phyloP scores from a whole-genome alignment of 1,140 invertebrate species.

The Hylyphantes graminicola region DNA sequence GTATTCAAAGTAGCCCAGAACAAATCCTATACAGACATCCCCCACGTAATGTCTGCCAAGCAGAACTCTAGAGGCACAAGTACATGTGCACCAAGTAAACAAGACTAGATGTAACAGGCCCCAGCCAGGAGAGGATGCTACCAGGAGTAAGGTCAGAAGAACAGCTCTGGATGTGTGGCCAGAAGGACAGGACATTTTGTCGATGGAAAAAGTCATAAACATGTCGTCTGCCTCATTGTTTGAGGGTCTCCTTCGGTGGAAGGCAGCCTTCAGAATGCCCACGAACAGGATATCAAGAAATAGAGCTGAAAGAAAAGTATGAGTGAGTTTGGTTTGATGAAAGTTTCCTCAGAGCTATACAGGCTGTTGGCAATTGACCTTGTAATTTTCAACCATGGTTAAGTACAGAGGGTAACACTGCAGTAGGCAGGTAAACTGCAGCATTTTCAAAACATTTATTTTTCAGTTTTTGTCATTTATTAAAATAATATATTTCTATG shows the following conservation, averaged over 20 bases:
- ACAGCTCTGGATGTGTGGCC: slow-evolving; percentile 91
- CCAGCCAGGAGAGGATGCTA: slow-evolving; percentile 69
- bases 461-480: no score
- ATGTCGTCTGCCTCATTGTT: slow-evolving; percentile 75
- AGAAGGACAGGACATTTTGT: slow-evolving; percentile 96
- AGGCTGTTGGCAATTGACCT: no score
- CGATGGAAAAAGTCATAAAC: slow-evolving; percentile 75
- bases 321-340: no score
- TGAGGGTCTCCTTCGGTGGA: slow-evolving; percentile 80
- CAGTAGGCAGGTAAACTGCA: no score
- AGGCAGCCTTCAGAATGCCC: slow-evolving; percentile 82
- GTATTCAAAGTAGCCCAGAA: slow-evolving; percentile 79
- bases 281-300: slow-evolving; percentile 87
- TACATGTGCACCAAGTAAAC: slow-evolving; percentile 79
- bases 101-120: slow-evolving; percentile 66
- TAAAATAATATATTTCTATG: no score
- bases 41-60: slow-evolving; percentile 86
- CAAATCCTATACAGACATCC: slow-evolving; percentile 82
- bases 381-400: no score
- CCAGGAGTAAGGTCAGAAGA: slow-evolving; percentile 77
- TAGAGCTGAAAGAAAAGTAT: slow-evolving; percentile 76
- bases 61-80: slow-evolving; percentile 83
- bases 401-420: no score
- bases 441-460: no score
- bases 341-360: no score